phyloP scores from a whole-genome alignment of 2,888 invertebrate species.

The Biston stratarius region DNA sequence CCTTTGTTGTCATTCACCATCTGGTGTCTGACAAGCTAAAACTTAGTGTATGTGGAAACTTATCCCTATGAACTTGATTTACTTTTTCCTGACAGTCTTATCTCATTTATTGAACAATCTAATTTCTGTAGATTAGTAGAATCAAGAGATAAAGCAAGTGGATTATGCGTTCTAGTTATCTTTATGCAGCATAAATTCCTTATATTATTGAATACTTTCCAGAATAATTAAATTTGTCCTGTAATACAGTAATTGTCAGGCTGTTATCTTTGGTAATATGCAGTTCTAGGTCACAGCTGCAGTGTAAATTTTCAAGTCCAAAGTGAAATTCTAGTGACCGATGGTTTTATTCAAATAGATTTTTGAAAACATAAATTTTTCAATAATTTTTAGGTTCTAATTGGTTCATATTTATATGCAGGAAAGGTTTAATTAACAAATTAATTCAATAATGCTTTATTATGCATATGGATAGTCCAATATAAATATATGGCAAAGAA shows the following conservation, averaged over 20 bases:
- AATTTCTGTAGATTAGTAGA: slow-evolving; percentile 28
- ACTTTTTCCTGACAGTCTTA: slow-evolving; percentile 11
- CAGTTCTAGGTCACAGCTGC: too few species aligned
- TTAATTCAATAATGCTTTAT: too few species aligned
- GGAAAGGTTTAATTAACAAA: too few species aligned
- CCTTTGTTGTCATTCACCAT: slow-evolving; percentile 37
- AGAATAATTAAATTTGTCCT: background rate
- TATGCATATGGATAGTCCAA: too few species aligned
- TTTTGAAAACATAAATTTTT: too few species aligned
- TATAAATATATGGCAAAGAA: too few species aligned
- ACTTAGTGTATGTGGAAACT: slow-evolving; percentile 24
- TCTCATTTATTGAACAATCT: slow-evolving; percentile 24
- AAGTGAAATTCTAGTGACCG: too few species aligned
- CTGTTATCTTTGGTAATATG: background rate
- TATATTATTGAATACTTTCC: slow-evolving; percentile 8
- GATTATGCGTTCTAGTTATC: slow-evolving; percentile 22
- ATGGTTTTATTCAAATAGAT: too few species aligned
- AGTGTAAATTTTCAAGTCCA: too few species aligned
- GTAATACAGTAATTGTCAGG: background rate
- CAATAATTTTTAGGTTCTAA: too few species aligned
- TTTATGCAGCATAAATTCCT: slow-evolving; percentile 15
- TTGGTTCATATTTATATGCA: too few species aligned
- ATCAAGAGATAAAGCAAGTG: slow-evolving; percentile 23
- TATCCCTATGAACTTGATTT: background rate
- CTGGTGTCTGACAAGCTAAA: slow-evolving; percentile 17